Percentiles rank a stretch among this genome's conserved stretches.
phyloP scores from a whole-genome alignment of 2,797 vertebrate genomes.

The Tragelaphus eurycerus region DNA sequence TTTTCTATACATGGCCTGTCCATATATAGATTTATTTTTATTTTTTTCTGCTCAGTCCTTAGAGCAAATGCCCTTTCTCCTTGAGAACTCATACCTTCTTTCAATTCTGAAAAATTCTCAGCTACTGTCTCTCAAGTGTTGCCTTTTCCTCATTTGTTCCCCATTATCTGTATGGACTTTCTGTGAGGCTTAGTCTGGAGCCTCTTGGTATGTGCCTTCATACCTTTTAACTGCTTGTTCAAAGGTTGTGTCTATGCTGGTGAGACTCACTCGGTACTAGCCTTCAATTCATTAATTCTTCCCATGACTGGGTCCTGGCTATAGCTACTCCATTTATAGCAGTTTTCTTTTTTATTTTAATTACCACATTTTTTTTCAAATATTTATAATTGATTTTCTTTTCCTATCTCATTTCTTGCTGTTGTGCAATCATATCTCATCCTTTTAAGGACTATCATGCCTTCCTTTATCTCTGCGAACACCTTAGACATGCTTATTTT shows the following conservation, averaged over 20 bases:
- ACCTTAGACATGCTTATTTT: slow-evolving; percentile 56
- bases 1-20: neutral
- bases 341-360: neutral
- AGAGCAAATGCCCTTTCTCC: neutral
- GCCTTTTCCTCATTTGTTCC: neutral
- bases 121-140: neutral
- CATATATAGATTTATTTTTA: neutral
- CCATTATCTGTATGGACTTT: neutral
- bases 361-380: neutral
- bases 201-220: neutral
- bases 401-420: slow-evolving; percentile 2
- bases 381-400: slow-evolving; percentile 26
- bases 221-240: neutral
- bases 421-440: slow-evolving; percentile 22
- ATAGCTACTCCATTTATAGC: neutral
- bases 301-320: neutral
- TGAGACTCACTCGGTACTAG: neutral
- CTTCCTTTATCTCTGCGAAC: slow-evolving; percentile 35
- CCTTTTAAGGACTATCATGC: slow-evolving; percentile 29
- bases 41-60: neutral
- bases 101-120: neutral
- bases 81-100: neutral
- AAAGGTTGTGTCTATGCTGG: neutral
- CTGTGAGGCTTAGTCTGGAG: neutral
- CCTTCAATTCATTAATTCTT: slow-evolving; percentile 29